These are phyloP conservation scores for Marasmarcha lunaedactyla DNA, from an alignment of 2,888 invertebrate species.

Conservation along the genomic window DNA sequence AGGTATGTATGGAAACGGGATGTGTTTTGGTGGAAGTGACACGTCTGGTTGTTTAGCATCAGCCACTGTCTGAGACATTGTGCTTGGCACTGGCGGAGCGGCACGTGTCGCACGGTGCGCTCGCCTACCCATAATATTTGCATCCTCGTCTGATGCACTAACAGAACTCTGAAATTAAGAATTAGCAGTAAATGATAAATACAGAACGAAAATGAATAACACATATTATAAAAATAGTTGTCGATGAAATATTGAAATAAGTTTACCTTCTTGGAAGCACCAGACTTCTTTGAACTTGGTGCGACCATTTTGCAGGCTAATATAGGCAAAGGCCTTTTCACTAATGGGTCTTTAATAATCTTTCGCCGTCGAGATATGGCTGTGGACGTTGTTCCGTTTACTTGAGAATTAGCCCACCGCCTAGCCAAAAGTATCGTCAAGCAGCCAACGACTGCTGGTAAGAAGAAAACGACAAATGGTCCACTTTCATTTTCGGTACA, in stretches of 20 bases:
- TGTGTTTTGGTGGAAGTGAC: constrained; percentile 79
- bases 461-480: constrained; percentile 67
- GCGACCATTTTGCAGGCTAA: constrained; percentile 57
- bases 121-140: constrained; percentile 37
- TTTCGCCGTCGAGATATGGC: constrained; percentile 62
- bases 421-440: constrained; percentile 62
- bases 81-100: constrained; percentile 22
- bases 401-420: constrained; percentile 62
- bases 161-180: constrained; percentile 25
- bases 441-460: constrained; percentile 64
- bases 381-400: constrained; percentile 51
- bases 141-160: constrained; percentile 39
- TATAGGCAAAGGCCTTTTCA: constrained; percentile 53
- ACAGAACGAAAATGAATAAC: neutral
- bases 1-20: constrained; percentile 83
- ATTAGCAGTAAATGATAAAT: neutral
- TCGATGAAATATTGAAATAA: too few relatives aligned
- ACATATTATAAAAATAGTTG: too few relatives aligned
- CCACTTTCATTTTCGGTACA: constrained; percentile 70
- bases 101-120: constrained; percentile 29
- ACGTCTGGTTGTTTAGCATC: constrained; percentile 40
- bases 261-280: constrained; percentile 45
- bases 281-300: constrained; percentile 48
- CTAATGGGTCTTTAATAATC: constrained; percentile 60
- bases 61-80: constrained; percentile 15